Base-by-base conservation (phyloP, 92 coral and sea anemone species). In the Parazoanthus swiftii region DNA sequence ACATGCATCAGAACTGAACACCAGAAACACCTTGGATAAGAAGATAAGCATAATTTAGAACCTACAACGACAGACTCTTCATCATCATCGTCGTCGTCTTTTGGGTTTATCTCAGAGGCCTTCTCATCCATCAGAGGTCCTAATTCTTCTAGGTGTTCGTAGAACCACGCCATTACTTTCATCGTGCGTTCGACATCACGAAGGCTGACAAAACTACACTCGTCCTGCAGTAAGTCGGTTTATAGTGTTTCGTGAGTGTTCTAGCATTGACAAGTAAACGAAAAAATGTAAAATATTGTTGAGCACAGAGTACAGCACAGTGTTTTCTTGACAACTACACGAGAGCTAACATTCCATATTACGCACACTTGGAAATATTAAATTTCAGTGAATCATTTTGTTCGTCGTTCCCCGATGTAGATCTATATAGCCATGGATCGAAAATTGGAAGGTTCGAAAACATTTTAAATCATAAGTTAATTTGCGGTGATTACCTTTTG, bases 141-240 rank as follows among this genome's bases (percentile, higher is more conserved):
- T 33, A 95, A 91, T 77, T 84, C 59, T 63, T 79, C 91, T 33
- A 77, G 95, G 88, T 91, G 93, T 37, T 86, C 81, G 88, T 88
- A 94, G 81, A 95, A 94, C 96, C 96, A 95, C 16, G 89, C 87
- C 95, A 94, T 94, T 56, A 95, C 92, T 50, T 91, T 93, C 98
- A 95, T 95, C 50, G 95, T 84, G 37, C 98, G 88, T 86, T 95
- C 98, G 16, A 95, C 98, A 82, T 95, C 98, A 67, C 98, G 98
- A 6, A 93, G 92, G 78, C 98, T 93, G 42, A 95, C 98, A 89
- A 95, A 95, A 87, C 98, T 95, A 68, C 98, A 95, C 82, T 95
- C 98, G 73, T 95, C 92, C 98, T 95, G 90, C 21, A 75, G 25
- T 65, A 42, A 79, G 63, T 21, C 68, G 43, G 73, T 16, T 16